Conservation (phyloP, 2,113 vertebrate genomes). For the Notothenia rossii region DNA sequence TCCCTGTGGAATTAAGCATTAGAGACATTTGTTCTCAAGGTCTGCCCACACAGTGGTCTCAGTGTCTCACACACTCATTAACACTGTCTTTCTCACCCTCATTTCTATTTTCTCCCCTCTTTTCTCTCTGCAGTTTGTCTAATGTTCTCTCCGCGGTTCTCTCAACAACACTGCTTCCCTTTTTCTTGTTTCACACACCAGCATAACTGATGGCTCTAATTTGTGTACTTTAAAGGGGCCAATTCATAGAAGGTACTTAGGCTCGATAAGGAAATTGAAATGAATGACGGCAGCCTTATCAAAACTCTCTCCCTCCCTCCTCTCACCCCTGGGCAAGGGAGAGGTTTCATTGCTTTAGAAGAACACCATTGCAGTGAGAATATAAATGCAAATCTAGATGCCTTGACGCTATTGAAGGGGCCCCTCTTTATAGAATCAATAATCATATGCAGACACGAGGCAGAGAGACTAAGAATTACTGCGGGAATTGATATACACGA, state of each 20-base stretch:
- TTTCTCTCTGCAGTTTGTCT: constrained; percentile 49
- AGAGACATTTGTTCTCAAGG: constrained; percentile 68
- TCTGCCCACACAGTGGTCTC: constrained; percentile 61
- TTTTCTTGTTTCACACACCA: constrained; percentile 60
- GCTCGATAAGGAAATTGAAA: constrained; percentile 80
- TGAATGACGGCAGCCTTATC: constrained; percentile 79
- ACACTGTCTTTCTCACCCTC: constrained; percentile 38
- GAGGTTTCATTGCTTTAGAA: constrained; percentile 70
- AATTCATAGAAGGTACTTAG: constrained; percentile 82
- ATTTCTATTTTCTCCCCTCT: constrained; percentile 42
- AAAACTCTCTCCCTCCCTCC: constrained; percentile 49
- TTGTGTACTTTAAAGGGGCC: constrained; percentile 82
- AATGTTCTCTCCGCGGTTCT: constrained; percentile 57
- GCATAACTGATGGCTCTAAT: constrained; percentile 83
- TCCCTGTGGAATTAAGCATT: constrained; percentile 73
- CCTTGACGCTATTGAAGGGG: constrained; percentile 69
- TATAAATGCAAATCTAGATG: constrained; percentile 81
- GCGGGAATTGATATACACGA: constrained; percentile 62
- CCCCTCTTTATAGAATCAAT: constrained; percentile 77
- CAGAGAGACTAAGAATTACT: constrained; percentile 63
- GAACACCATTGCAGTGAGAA: constrained; percentile 68
- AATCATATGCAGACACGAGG: constrained; percentile 70
- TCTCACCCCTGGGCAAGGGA: constrained; percentile 61
- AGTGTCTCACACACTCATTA: constrained; percentile 67
- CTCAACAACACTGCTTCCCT: constrained; percentile 39